Base-by-base conservation (phyloP, 2,113 vertebrate genomes). In the Tyto alba region DNA sequence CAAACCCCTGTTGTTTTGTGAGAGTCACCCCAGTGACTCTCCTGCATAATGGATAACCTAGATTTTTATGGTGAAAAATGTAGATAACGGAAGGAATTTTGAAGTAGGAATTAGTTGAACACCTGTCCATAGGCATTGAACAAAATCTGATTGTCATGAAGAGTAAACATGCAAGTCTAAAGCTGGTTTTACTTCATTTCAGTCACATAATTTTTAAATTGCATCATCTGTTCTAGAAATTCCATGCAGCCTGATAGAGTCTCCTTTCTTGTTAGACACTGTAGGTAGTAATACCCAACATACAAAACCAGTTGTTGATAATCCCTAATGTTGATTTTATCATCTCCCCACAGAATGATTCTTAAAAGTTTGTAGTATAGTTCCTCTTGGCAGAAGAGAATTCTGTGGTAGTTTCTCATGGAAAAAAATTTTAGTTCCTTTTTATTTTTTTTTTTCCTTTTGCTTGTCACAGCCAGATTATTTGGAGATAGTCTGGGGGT, bases 101-200 rank as follows among this genome's bases (percentile, higher is more conserved):
- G 56, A 75, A 84, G 23, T 11, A 90, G 76, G 64, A 86, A 26
- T 60, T 86, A 56, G 36, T 15, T 76, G 52, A 91, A 80, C 48
- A 84, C 60, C 60, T 96, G 10, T 76, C 88, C 25, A 21, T 26
- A 57, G 83, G 64, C 52, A 41, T 48, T 86, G 56, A 63, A 67
- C 43, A 93, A 77, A 75, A 94, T 90, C 50, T 84, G 85, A n/a
- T 93, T 56, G 72, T 83, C 30, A 14, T 23, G 17, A 86, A 9
- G 13, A 59, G 48, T 56, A 81, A 93, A 80, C 52, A 43, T 84
- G 38, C 63, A 89, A 68, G 60, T 64, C 50, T 86, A 34, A 64
- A 78, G 59, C 64, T 93, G 48, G 23, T 89, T 91, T 80, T 88
- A 59, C 85, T 89, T 94, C 29, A 38, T 92, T 94, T 77, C 69